Base-by-base conservation (phyloP, 2,113 vertebrate species). In the Caracal caracal region DNA sequence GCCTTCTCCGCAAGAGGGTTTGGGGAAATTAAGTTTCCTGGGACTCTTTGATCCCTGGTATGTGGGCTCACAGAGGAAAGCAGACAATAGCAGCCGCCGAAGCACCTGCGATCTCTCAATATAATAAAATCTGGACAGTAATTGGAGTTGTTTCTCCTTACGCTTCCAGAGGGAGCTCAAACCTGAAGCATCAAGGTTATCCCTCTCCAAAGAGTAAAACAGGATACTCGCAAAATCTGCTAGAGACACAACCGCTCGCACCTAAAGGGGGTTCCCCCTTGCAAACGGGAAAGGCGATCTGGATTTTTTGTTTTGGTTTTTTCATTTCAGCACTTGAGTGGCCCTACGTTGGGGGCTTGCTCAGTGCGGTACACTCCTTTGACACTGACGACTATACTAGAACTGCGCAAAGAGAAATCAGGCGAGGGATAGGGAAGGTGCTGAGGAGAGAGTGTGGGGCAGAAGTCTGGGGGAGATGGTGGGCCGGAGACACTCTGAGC, bases 141-240 rank as follows among this genome's bases (percentile, higher is more conserved):
- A 97, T 83, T 0, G 91, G 92, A 98, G 97, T 97, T 97, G 95
- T 98, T 98, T 98, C 97, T 98, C 97, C 98, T 97, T 97, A 90
- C 10, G 76, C 93, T 98, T 98, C 95, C 97, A 98, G 97, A 98
- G 97, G 96, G 97, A 98, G 96, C 97, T 98, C 96, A 98, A 98
- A 94, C 96, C 97, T 96, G 97, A 84, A 96, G 97, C 98, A 92
- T 88, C 96, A 83, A 96, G 95, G 95, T 94, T 96, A 86, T 85
- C 96, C 61, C 68, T 96, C 66, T 96, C 92, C 96, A 82, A 97
- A 84, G 78, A 66, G 90, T 93, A 93, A 96, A 98, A 91, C 47
- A 40, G 76, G 68, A 71, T 43, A 10, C 26, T 93, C 76, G 81
- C 76, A n/a, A 80, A 93, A 56, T 35, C 47, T 70, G 15, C 28